Conservation (phyloP, 1,140 invertebrate genomes). For the Drosophila ficusphila region DNA sequence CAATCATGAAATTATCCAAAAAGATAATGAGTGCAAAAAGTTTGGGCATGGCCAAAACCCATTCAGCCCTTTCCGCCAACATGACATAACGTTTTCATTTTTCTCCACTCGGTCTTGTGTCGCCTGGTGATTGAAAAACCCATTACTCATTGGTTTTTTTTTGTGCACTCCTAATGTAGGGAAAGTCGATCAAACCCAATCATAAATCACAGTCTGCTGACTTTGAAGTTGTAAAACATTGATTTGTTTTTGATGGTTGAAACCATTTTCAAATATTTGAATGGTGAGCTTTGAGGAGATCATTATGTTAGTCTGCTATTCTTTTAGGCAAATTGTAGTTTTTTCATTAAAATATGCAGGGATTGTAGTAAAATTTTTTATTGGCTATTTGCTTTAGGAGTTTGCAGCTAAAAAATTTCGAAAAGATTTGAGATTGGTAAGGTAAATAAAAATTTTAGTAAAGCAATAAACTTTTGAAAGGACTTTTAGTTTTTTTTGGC, state of each 20-base stretch:
- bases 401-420: background rate
- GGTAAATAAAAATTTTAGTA: no score
- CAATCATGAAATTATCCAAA: conserved; percentile 30
- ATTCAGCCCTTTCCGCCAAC: background rate
- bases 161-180: background rate
- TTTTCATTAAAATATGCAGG: background rate
- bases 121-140: background rate
- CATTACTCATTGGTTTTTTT: conserved; percentile 18
- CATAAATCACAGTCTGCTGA: conserved; percentile 11
- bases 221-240: background rate
- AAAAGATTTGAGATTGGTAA: background rate
- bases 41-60: background rate
- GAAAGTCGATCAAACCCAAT: conserved; percentile 27
- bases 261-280: background rate
- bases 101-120: conserved; percentile 1
- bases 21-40: conserved; percentile 9
- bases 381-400: background rate
- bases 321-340: background rate
- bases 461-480: no score
- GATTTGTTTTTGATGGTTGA: background rate
- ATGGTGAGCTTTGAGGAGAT: background rate
- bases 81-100: conserved; percentile 2
- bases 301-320: background rate
- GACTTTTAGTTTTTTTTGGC: no score
- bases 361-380: background rate